Evolutionary conservation across 2,797 vertebrate genomes (phyloP).

Genomic region (Sebastes diploproa): DNA sequence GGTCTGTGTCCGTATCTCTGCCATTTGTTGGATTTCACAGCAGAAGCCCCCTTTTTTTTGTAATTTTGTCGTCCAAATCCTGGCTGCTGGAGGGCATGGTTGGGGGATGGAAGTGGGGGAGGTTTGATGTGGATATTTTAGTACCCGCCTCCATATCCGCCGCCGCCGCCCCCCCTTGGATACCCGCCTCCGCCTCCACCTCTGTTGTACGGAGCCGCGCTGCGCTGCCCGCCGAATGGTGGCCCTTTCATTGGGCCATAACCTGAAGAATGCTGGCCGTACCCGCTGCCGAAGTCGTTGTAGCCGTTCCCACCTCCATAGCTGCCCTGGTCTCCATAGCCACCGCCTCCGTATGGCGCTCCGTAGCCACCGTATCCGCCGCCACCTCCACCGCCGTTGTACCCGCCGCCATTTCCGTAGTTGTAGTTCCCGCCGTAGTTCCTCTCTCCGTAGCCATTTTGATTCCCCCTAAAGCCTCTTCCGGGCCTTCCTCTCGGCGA

Average conservation of each 20-base stretch:
- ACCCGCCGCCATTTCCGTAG: constrained; percentile 87
- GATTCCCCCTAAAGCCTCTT: constrained; percentile 85
- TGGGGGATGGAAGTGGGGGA: constrained; percentile 13
- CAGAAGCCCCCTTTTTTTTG: constrained; percentile 71
- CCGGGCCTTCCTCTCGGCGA: constrained; percentile 73
- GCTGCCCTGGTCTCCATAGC: constrained; percentile 86
- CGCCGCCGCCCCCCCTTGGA: constrained; percentile 72
- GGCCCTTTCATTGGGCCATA: constrained; percentile 94
- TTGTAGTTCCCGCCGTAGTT: too few species aligned
- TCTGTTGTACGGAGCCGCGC: constrained; percentile 89
- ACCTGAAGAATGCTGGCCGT: constrained; percentile 92
- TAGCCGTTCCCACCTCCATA: constrained; percentile 92
- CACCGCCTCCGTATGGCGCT: constrained; percentile 56
- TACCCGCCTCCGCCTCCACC: constrained; percentile 73
- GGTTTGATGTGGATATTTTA: background rate
- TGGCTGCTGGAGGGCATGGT: constrained; percentile 47
- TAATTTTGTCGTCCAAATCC: constrained; percentile 67
- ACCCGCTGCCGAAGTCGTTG: constrained; percentile 92
- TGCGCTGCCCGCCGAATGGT: constrained; percentile 82
- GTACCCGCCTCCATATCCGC: constrained; percentile 82
- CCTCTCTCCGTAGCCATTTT: constrained; percentile 85
- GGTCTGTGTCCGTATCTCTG: constrained; percentile 77
- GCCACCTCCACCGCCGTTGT: constrained; percentile 49
- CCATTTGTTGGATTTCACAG: constrained; percentile 69
- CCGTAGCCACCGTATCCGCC: constrained; percentile 62